These are phyloP conservation scores for Drosophila tani DNA, from an alignment of 1,140 invertebrate genomes.

Conservation along the genomic window DNA sequence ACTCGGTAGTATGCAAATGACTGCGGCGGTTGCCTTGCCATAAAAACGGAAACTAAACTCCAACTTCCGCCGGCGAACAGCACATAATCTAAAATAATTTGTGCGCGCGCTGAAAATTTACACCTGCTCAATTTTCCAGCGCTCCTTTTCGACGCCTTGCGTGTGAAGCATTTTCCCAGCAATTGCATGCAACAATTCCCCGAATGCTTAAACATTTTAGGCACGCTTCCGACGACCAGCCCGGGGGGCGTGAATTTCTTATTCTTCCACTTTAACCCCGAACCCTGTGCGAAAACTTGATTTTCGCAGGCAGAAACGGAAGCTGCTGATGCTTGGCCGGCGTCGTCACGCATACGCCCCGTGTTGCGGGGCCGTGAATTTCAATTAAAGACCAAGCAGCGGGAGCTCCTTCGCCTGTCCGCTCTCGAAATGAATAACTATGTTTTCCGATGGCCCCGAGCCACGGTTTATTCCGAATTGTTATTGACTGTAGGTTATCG, in stretches of 20 bases:
- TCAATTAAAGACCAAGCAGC: conserved; percentile 67
- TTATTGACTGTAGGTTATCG: conserved; percentile 44
- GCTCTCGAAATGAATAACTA: conserved; percentile 73
- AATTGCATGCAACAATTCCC: conserved; percentile 80
- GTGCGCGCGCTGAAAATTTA: conserved; percentile 74
- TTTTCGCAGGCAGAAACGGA: conserved; percentile 16
- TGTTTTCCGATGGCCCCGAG: conserved; percentile 39
- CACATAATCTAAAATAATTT: conserved; percentile 83
- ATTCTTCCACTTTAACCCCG: conserved; percentile 27
- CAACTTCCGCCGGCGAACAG: conserved; percentile 63
- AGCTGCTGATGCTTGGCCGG: conserved; percentile 44
- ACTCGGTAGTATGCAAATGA: conserved; percentile 62
- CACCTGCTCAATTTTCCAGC: conserved; percentile 58
- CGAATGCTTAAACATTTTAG: conserved; percentile 78
- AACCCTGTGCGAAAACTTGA: conserved; percentile 39
- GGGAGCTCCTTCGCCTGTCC: neutral
- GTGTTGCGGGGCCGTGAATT: conserved; percentile 69
- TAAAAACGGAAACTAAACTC: conserved; percentile 76
- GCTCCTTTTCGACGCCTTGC: conserved; percentile 55
- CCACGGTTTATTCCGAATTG: conserved; percentile 35
- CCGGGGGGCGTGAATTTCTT: conserved; percentile 50
- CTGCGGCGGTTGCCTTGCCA: conserved; percentile 45
- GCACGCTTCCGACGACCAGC: conserved; percentile 68
- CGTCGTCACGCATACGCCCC: conserved; percentile 79
- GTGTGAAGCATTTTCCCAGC: conserved; percentile 79